phyloP scores from a whole-genome alignment of 2,888 invertebrate species.

The Abrostola triplasia region DNA sequence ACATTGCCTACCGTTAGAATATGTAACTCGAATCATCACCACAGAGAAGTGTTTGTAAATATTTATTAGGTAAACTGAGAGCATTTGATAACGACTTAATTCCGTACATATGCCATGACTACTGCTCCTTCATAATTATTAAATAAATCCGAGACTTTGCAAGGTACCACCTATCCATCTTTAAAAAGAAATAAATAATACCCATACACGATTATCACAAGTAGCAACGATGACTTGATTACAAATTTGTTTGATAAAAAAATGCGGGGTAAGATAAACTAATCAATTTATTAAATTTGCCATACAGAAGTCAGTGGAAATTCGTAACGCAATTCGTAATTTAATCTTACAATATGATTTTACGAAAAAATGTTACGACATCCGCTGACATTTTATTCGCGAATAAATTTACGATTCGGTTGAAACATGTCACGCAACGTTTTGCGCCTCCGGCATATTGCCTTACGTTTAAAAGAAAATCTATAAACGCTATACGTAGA shows the following conservation, averaged over 20 bases:
- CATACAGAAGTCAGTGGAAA: conserved; percentile 21
- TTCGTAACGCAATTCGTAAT: conserved; percentile 31
- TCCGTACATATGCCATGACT: background rate
- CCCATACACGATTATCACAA: no score
- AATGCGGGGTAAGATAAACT: background rate
- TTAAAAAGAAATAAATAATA: no score
- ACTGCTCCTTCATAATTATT: background rate
- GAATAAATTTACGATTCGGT: conserved; percentile 45
- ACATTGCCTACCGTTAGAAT: conserved; percentile 53
- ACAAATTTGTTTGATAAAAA: background rate
- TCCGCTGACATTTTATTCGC: conserved; percentile 57
- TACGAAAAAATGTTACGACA: conserved; percentile 56
- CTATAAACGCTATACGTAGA: conserved; percentile 15
- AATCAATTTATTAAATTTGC: background rate
- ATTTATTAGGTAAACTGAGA: conserved; percentile 42
- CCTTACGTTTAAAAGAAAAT: conserved; percentile 48
- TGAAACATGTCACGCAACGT: conserved; percentile 54
- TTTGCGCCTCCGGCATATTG: conserved; percentile 54
- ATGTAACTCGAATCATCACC: conserved; percentile 41
- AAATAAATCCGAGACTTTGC: background rate
- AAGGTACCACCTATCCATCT: no score
- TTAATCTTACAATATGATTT: conserved; percentile 50
- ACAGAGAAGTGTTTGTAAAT: conserved; percentile 30
- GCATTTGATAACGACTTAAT: conserved; percentile 34
- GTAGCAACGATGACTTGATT: no score